Evolutionary conservation across 2,888 invertebrate species (phyloP).

Genomic region (Leptothorax acervorum): DNA sequence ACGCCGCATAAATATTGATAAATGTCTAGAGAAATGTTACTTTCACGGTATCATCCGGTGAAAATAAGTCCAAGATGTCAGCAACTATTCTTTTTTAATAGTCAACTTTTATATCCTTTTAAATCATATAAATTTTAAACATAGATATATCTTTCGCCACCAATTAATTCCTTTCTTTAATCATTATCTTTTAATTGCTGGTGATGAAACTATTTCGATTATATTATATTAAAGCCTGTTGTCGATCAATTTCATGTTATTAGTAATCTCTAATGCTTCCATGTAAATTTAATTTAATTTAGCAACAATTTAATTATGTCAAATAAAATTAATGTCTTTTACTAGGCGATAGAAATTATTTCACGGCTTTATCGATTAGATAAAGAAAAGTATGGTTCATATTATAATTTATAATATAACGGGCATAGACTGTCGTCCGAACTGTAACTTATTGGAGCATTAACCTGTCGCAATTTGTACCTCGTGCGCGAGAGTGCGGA

Average conservation of each 20-base stretch:
- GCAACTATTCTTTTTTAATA: not conserved
- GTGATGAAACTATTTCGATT: not conserved
- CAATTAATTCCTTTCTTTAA: not conserved
- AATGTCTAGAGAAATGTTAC: slow-evolving; percentile 16
- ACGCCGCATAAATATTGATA: slow-evolving; percentile 9
- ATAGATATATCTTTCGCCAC: not conserved
- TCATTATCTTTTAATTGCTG: not conserved
- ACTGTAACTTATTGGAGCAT: slow-evolving; percentile 47
- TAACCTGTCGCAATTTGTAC: slow-evolving; percentile 13
- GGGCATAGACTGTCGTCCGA: not conserved
- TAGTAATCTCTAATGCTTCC: not conserved
- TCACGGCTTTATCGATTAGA: not conserved
- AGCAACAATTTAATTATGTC: not conserved
- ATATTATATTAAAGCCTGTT: not conserved
- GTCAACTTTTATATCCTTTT: not conserved
- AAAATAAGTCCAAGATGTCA: slow-evolving; percentile 2
- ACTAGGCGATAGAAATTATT: not conserved
- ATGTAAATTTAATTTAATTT: not conserved
- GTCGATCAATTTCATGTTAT: not conserved
- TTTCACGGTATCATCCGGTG: not conserved
- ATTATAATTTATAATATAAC: slow-evolving; percentile 18
- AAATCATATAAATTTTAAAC: not conserved
- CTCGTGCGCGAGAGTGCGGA: slow-evolving; percentile 19
- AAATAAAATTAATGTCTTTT: not conserved
- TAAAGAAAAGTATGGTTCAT: not conserved